A percentile compares a stretch with the other conserved stretches of the same genome.
phyloP scores from a whole-genome alignment of 2,888 invertebrate species.

The Pterobdella sp. region DNA sequence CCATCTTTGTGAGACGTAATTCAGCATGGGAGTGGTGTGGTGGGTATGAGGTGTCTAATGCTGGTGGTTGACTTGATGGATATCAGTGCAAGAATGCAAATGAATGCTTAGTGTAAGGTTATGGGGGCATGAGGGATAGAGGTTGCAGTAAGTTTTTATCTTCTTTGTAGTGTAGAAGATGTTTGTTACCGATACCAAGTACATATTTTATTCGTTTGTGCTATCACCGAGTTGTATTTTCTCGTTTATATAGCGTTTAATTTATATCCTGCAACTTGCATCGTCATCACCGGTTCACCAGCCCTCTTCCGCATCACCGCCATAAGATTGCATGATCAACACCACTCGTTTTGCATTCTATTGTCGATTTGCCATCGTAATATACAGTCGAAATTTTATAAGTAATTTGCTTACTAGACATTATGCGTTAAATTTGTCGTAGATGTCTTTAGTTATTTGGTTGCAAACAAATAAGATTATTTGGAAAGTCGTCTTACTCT shows the following conservation, averaged over 20 bases:
- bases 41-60: background rate
- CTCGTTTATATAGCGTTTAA: background rate
- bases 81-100: background rate
- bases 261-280: background rate
- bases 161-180: conserved; percentile 6
- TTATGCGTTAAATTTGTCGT: no score
- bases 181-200: background rate
- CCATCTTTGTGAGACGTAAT: background rate
- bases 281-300: background rate
- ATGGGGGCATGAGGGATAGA: no score
- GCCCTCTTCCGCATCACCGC: no score
- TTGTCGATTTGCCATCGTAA: no score
- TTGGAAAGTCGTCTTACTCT: no score
- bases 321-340: no score
- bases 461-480: no score
- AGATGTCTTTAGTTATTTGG: no score
- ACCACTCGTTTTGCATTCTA: no score
- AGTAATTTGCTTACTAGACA: no score
- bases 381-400: no score
- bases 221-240: background rate
- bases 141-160: no score
- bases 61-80: background rate
- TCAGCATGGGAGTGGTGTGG: background rate
- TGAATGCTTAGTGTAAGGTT: background rate
- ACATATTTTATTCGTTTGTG: background rate